Percentiles rank a stretch among this genome's conserved stretches.
phyloP scores from a whole-genome alignment of 2,888 invertebrate genomes.

The Sphinx pinastri region DNA sequence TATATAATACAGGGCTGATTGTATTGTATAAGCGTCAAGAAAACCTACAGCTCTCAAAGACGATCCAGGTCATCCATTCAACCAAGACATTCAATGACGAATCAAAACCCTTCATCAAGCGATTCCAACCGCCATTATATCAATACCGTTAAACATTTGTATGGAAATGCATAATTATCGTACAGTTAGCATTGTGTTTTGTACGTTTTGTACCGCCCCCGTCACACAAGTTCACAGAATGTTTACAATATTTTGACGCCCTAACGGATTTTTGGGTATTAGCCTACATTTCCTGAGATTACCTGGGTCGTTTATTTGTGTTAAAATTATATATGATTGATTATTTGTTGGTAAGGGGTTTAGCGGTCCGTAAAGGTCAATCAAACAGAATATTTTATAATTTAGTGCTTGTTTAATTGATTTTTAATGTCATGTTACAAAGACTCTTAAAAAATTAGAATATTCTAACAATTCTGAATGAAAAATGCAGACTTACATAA shows the following conservation, averaged over 20 bases:
- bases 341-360: no score
- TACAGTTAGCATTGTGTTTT: slow-evolving; percentile 35
- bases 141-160: slow-evolving; percentile 18
- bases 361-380: no score
- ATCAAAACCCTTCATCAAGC: neutral
- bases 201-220: neutral
- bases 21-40: no score
- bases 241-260: slow-evolving; percentile 4
- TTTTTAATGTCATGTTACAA: no score
- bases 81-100: neutral
- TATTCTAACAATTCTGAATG: no score
- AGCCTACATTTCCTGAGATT: neutral
- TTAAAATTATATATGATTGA: no score
- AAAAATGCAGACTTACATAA: no score
- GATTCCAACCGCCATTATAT: neutral
- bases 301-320: no score
- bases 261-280: slow-evolving; percentile 3
- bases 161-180: slow-evolving; percentile 16
- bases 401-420: no score
- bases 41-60: neutral
- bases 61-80: neutral
- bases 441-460: no score
- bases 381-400: no score
- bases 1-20: no score
- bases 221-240: slow-evolving; percentile 27